A percentile compares a stretch with the other conserved stretches of the same genome.
These are phyloP conservation scores for Piliocolobus tephrosceles DNA, from an alignment of 2,113 vertebrate genomes.

Conservation along the genomic window DNA sequence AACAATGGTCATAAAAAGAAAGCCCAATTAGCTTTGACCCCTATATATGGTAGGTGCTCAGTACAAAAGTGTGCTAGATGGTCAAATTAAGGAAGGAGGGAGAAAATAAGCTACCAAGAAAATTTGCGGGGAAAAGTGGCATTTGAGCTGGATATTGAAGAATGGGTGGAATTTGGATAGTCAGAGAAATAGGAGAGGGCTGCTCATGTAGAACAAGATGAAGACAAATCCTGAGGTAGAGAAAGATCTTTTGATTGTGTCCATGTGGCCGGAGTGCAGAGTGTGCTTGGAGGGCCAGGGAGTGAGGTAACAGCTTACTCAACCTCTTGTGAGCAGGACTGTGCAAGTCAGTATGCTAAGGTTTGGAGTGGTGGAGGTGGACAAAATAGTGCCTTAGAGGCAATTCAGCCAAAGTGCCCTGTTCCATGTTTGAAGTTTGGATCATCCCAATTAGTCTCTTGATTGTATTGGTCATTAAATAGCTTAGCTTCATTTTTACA, in stretches of 20 bases:
- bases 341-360: background rate
- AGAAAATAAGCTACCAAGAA: background rate
- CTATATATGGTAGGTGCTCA: too few species aligned
- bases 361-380: background rate
- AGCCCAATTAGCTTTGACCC: background rate
- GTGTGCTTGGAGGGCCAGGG: background rate
- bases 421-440: background rate
- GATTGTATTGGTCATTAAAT: too few species aligned
- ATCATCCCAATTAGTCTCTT: background rate
- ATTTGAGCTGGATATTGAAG: background rate
- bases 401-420: background rate
- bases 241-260: background rate
- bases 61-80: background rate
- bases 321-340: background rate
- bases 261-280: background rate
- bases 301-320: too few species aligned
- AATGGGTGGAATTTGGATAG: background rate
- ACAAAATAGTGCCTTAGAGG: background rate
- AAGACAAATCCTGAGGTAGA: background rate
- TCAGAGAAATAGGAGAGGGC: background rate
- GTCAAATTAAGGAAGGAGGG: background rate
- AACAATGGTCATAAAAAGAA: background rate
- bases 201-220: background rate
- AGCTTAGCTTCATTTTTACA: background rate
- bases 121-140: background rate